Base-by-base conservation (phyloP, 1,140 invertebrate genomes). In the Trypoxylus dichotomus region DNA sequence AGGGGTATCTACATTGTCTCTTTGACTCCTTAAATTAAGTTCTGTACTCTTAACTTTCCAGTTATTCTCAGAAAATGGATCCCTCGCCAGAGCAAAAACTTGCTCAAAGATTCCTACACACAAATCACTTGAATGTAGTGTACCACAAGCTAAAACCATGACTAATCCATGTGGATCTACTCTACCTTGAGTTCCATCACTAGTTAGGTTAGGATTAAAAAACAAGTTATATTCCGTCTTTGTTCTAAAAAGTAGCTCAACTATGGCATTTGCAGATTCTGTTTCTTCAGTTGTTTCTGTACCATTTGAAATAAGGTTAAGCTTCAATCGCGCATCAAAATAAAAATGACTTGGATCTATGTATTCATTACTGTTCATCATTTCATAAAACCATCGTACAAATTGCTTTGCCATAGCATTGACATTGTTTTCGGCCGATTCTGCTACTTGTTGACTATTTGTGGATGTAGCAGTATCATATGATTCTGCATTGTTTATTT, bases 51-150 rank as follows among this genome's bases (percentile, higher is more conserved):
- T 91, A 43, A 91, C 88, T 84, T 91, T 92, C 88, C 89, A 92
- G 80, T 90, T 91, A 81, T 92, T 91, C 3, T 87, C 84, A 24
- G 81, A 81, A 76, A 83, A 85, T 0, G 91, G 91, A 86, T 92
- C 91, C 75, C 88, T 87, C 3, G 90, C 83, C 15, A 93, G 80
- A 6, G 88, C 89, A 85, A 92, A 92, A 19, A 87, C 80, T 81
- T 92, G 90, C 79, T 92, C 90, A 83, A 92, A 93, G n/a, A 91
- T 83, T 5, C 92, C 92, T n/a, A 88, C 82, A 79, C 86, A 89
- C 27, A 79, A 76, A 11, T 86, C 79, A 19, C 85, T 78, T 0
- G 83, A 82, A 81, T 93, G 91, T 25, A 93, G 79, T 0, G 90
- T 91, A 7, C 92, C 92, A 86, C 90, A 91, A 13, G 86, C 88